Percentiles rank a stretch among this genome's conserved stretches.
phyloP scores from a whole-genome alignment of 2,888 invertebrate genomes.

The Cheilosia soror region DNA sequence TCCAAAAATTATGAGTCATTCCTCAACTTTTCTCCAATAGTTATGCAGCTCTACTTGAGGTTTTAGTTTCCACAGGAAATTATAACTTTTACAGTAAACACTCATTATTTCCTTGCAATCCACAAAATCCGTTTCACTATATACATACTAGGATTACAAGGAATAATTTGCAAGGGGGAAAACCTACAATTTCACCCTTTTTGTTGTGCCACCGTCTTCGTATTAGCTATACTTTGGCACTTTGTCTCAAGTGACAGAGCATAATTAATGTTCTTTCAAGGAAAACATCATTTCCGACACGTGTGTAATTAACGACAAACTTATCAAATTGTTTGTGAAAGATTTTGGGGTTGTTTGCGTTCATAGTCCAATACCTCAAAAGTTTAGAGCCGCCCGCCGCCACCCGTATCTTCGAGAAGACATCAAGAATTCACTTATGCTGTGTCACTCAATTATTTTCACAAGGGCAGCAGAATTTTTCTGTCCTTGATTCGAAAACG shows the following conservation, averaged over 20 bases:
- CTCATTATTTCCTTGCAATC: too few relatives aligned
- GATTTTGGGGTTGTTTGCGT: background rate
- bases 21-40: too few relatives aligned
- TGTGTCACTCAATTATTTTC: conserved; percentile 59
- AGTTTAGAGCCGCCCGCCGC: conserved; percentile 17
- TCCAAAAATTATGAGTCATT: too few relatives aligned
- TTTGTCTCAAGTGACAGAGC: conserved; percentile 49
- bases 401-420: conserved; percentile 17
- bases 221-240: conserved; percentile 12
- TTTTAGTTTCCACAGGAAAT: too few relatives aligned
- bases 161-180: background rate
- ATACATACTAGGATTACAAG: too few relatives aligned
- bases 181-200: conserved; percentile 2
- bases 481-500: background rate
- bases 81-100: too few relatives aligned
- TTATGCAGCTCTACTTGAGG: too few relatives aligned
- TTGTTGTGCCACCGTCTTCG: background rate
- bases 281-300: conserved; percentile 40
- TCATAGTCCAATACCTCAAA: background rate
- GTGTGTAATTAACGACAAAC: conserved; percentile 58
- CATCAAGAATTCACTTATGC: conserved; percentile 57
- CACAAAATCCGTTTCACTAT: too few relatives aligned
- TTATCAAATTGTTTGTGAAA: conserved; percentile 43
- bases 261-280: conserved; percentile 43
- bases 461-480: background rate